Evolutionary conservation across 2,797 vertebrate genomes (phyloP).

Genomic region (Galago senegalensis): DNA sequence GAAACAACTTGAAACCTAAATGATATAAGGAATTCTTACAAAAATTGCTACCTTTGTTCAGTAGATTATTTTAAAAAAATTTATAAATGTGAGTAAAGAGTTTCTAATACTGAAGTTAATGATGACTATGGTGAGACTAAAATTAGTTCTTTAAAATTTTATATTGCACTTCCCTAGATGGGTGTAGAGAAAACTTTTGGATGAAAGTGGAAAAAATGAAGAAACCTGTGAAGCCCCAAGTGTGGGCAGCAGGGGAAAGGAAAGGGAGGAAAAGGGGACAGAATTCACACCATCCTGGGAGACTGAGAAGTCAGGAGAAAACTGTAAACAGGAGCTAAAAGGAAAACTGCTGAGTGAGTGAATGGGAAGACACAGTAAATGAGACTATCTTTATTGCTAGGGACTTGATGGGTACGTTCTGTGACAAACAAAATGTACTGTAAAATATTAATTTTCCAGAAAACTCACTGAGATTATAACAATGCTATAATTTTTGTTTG

Average conservation of each 20-base stretch:
- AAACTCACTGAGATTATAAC: neutral
- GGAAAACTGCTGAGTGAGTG: neutral
- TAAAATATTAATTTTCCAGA: neutral
- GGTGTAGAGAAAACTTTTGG: neutral
- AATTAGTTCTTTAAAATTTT: constrained; percentile 29
- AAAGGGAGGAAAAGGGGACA: neutral
- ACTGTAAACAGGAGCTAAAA: neutral
- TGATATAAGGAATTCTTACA: constrained; percentile 4
- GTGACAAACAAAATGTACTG: neutral
- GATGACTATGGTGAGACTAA: neutral
- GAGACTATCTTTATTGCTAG: neutral
- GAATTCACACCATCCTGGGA: neutral
- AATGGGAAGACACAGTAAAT: neutral
- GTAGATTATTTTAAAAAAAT: neutral
- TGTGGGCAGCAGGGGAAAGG: neutral
- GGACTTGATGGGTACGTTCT: neutral
- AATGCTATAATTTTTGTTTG: neutral
- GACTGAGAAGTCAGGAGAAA: neutral
- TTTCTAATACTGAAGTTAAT: constrained; percentile 15
- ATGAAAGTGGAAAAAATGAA: neutral
- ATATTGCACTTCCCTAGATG: neutral
- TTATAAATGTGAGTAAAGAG: constrained; percentile 18
- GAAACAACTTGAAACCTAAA: constrained; percentile 58
- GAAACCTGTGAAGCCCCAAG: neutral
- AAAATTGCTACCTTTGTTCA: neutral